Base-by-base conservation (phyloP, 2,888 invertebrate species). In the Agrochola circellaris region DNA sequence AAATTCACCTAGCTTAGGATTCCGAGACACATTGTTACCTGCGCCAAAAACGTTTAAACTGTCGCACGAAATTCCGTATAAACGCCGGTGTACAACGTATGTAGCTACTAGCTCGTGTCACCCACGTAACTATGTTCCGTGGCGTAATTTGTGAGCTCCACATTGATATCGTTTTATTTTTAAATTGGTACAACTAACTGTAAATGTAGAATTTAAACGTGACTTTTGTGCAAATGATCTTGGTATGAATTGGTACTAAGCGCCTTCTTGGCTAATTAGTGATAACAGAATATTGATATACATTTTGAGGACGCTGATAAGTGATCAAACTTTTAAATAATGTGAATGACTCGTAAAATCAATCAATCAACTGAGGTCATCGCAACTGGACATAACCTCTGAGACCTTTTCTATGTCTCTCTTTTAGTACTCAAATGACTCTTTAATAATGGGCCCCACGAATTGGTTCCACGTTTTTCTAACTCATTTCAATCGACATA, bases 41-140 rank as follows among this genome's bases (percentile, higher is more conserved):
- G 79, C 67, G 60, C 83, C 81, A 81, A 84, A 87, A 86, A 80
- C 75, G 75, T 73, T 87, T 81, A 77, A 85, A 85, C 58, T 79
- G 83, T 85, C 87, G 65, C 79, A 70, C n/a, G 54, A 60, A 81
- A 79, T 79, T 79, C 81, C 51, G 68, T 77, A 61, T 60, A 66
- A 78, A 60, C 58, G 69, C n/a, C 15, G 67, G 20, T 72, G 82
- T 78, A 75, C 77, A 80, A 80, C 65, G 61, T 76, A 9, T 64
- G 38, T 30, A 34, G n/a, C 11, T n/a, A n/a, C 70, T 45, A 73
- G 70, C 75, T 81, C 66, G 65, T 75, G 75, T 70, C 45, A 71
- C 60, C 51, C 71, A 61, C 23, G 42, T 75, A 71, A 70, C 73
- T 74, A 61, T 56, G 65, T 70, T 54, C 72, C 71, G 78, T 69